These are phyloP conservation scores for Aquatica leii DNA, from an alignment of 2,888 invertebrate species.

Conservation along the genomic window DNA sequence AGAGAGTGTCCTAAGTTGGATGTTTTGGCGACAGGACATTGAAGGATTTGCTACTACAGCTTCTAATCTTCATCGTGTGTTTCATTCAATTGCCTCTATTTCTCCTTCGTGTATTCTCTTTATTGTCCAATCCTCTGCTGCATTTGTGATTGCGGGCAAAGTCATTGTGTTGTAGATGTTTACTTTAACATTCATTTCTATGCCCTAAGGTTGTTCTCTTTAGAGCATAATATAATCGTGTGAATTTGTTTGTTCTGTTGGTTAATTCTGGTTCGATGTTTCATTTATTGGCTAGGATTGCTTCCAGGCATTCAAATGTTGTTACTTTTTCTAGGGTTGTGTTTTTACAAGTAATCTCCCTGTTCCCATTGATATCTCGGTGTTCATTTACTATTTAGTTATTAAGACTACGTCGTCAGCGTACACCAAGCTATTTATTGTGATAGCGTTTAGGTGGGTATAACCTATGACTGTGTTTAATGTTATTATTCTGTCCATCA, in stretches of 20 bases:
- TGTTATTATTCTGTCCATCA: no score
- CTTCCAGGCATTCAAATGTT: neutral
- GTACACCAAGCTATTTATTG: neutral
- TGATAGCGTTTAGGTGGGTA: neutral
- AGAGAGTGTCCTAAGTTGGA: no score
- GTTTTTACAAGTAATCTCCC: neutral
- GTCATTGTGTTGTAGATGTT: no score
- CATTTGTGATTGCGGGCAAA: neutral
- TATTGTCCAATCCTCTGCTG: neutral
- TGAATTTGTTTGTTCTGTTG: no score
- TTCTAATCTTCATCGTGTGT: no score
- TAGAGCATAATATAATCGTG: neutral
- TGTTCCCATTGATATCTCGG: neutral
- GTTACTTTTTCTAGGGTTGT: neutral
- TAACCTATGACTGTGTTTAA: no score
- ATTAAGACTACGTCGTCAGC: neutral
- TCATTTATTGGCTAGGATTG: neutral
- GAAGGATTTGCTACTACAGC: no score
- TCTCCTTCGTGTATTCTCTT: neutral
- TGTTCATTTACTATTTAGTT: neutral
- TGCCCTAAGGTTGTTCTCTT: no score
- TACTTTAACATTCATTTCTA: no score
- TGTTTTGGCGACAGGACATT: no score
- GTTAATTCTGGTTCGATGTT: no score
- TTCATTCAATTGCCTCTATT: neutral